Evolutionary conservation across 2,888 invertebrate species (phyloP).

Genomic region (Busseola fusca): DNA sequence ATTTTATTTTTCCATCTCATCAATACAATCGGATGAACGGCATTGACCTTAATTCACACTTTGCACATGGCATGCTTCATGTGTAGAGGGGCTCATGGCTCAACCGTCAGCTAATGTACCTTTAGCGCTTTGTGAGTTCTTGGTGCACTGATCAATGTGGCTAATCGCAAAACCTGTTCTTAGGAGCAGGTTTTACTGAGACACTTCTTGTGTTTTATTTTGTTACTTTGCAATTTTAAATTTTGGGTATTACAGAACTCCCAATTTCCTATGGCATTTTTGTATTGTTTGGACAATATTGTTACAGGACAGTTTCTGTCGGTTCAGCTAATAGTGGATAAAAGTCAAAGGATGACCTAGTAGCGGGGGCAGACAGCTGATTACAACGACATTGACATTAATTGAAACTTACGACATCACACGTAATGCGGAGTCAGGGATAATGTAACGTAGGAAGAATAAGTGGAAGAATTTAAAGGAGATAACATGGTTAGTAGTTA

Average conservation of each 20-base stretch:
- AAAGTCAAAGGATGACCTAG: slow-evolving; percentile 21
- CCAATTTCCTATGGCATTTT: not conserved
- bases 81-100: not conserved
- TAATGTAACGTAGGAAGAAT: not conserved
- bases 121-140: no score
- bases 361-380: slow-evolving; percentile 37
- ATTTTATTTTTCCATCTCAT: not conserved
- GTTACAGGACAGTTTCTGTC: no score
- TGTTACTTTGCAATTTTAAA: no score
- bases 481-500: not conserved
- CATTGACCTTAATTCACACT: slow-evolving; percentile 7
- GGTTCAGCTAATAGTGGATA: not conserved
- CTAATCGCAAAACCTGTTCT: no score
- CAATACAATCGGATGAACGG: not conserved
- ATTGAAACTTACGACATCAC: slow-evolving; percentile 39
- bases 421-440: slow-evolving; percentile 41
- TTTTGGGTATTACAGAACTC: not conserved
- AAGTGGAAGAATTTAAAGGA: not conserved
- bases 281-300: not conserved
- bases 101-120: not conserved
- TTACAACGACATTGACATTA: slow-evolving; percentile 44
- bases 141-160: no score
- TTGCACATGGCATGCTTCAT: not conserved
- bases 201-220: no score
- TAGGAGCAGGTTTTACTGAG: no score